Conservation (phyloP, 37 sponge, comb jelly and placozoan species). For the Halichondria panicea region DNA sequence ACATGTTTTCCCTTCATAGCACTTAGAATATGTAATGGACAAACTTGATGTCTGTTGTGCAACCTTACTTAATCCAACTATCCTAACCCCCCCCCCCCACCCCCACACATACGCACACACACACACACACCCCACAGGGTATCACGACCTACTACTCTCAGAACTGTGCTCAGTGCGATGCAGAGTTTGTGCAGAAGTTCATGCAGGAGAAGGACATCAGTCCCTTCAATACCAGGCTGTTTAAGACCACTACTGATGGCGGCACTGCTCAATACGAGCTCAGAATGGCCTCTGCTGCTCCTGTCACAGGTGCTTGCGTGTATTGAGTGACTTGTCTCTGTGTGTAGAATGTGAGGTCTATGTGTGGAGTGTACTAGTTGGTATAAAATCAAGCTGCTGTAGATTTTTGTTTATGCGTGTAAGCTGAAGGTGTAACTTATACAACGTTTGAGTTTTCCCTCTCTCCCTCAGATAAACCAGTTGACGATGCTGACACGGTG, state of each 20-base stretch:
- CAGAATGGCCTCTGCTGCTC: conserved; percentile 75
- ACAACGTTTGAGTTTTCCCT: background rate
- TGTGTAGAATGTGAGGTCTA: too few species aligned
- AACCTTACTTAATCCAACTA: too few species aligned
- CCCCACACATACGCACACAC: background rate
- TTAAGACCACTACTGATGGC: conserved; percentile 58
- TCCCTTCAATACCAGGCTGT: conserved; percentile 88
- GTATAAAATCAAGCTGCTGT: too few species aligned
- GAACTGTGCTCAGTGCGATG: conserved; percentile 69
- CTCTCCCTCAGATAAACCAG: conserved; percentile 57
- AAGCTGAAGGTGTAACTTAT: too few species aligned
- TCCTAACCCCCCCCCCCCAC: background rate
- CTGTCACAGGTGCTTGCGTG: conserved; percentile 27
- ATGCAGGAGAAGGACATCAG: conserved; percentile 73
- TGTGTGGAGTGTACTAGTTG: too few species aligned
- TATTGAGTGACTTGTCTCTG: background rate
- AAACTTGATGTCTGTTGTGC: too few species aligned
- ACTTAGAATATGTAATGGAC: too few species aligned
- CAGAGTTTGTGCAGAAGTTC: conserved; percentile 81
- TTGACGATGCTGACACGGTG: conserved; percentile 46
- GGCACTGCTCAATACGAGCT: conserved; percentile 63
- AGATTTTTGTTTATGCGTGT: too few species aligned
- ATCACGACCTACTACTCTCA: conserved; percentile 86
- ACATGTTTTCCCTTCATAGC: too few species aligned
- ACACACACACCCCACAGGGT: conserved; percentile 48